These are phyloP conservation scores for Elanus axillaris DNA, from an alignment of 2,113 vertebrate species.

Conservation along the genomic window DNA sequence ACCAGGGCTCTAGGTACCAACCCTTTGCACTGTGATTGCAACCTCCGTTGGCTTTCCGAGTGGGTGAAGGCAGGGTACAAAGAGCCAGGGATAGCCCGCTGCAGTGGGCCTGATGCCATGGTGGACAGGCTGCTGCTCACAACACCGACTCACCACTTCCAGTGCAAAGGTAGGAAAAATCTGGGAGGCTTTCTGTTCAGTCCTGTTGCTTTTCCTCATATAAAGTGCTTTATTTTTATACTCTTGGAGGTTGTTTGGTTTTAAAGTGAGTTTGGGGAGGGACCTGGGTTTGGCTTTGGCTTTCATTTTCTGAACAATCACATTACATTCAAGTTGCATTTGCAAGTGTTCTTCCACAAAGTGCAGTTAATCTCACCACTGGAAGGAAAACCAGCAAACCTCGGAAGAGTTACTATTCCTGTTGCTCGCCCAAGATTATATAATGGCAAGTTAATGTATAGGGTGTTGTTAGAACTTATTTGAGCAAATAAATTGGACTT, in stretches of 20 bases:
- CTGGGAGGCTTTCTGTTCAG: background rate
- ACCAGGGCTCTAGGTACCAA: constrained; percentile 92
- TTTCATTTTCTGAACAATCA: background rate
- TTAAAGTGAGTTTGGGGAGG: rapidly evolving
- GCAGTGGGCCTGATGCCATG: constrained; percentile 90
- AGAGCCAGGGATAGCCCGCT: constrained; percentile 96
- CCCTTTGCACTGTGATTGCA: constrained; percentile 93
- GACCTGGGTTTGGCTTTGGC: background rate
- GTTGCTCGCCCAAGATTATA: background rate
- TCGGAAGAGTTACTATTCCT: background rate
- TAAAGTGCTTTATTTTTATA: rapidly evolving
- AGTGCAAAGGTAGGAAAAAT: constrained; percentile 86
- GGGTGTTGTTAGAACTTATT: background rate
- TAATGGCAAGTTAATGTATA: background rate
- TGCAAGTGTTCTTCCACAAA: background rate
- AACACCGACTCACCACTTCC: constrained; percentile 90
- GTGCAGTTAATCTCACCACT: background rate
- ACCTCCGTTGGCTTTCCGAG: constrained; percentile 95
- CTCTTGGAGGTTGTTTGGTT: background rate
- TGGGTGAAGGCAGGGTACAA: constrained; percentile 98
- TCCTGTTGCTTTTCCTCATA: background rate
- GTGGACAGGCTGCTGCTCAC: constrained; percentile 92
- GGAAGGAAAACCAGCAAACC: background rate
- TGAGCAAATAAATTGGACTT: background rate
- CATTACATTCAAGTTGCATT: background rate